Percentiles rank a stretch among this genome's conserved stretches.
phyloP scores from a whole-genome alignment of 1,140 invertebrate species.

The Catajapyx aquilonaris region DNA sequence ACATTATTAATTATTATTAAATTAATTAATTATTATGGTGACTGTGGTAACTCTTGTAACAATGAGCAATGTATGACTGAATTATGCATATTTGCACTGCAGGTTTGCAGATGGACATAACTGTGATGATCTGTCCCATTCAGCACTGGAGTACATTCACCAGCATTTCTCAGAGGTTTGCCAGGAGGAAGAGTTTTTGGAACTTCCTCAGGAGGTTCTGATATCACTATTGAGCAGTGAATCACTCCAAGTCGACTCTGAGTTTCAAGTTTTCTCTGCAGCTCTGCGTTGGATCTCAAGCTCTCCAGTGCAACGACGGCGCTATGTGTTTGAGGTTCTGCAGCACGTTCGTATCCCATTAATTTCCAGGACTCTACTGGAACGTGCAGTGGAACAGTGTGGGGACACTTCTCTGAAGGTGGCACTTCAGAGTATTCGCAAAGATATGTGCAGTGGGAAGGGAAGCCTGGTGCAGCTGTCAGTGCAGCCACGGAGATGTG shows the following conservation, averaged over 20 bases:
- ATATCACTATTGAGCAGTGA: conserved; percentile 65
- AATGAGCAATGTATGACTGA: too few species aligned
- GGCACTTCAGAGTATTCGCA: conserved; percentile 54
- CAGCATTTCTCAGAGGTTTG: conserved; percentile 66
- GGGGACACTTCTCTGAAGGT: conserved; percentile 59
- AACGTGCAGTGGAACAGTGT: conserved; percentile 57
- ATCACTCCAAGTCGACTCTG: conserved; percentile 70
- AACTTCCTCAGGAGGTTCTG: conserved; percentile 59
- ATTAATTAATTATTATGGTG: too few species aligned
- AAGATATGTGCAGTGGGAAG: conserved; percentile 54
- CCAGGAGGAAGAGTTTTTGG: conserved; percentile 65
- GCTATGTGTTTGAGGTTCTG: conserved; percentile 71
- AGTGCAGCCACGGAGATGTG: conserved; percentile 53
- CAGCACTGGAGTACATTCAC: conserved; percentile 64
- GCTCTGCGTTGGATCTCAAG: conserved; percentile 78
- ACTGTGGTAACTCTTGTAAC: too few species aligned
- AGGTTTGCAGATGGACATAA: conserved; percentile 86
- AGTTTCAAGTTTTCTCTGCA: conserved; percentile 76
- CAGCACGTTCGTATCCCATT: conserved; percentile 63
- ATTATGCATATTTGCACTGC: conserved; percentile 17
- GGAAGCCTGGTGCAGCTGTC: conserved; percentile 52
- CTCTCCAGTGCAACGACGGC: conserved; percentile 51
- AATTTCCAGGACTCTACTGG: conserved; percentile 57
- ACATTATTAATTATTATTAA: too few species aligned
- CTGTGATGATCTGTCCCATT: conserved; percentile 53